Percentiles rank a stretch among this genome's conserved stretches.
Conservation (phyloP, 2,888 invertebrate genomes). For the Beris chalybata region DNA sequence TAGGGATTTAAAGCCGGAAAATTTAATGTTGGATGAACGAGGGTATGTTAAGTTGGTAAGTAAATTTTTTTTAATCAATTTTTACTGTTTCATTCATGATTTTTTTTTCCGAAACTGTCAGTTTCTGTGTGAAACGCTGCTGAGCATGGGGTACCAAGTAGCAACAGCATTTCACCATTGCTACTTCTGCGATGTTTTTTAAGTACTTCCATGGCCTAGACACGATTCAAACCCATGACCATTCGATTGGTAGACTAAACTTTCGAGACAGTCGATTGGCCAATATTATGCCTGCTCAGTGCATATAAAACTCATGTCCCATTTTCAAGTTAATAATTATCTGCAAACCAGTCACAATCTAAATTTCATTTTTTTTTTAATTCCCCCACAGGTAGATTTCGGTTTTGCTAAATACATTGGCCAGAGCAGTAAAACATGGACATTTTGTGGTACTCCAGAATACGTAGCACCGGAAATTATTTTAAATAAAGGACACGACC, state of each 20-base stretch:
- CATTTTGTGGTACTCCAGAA: constrained; percentile 96
- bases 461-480: constrained; percentile 91
- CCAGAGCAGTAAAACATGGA: constrained; percentile 84
- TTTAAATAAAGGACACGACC: constrained; percentile 72
- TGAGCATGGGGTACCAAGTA: too few species aligned
- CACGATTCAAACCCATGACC: too few species aligned
- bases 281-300: neutral
- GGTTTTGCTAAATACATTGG: constrained; percentile 90
- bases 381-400: constrained; percentile 78
- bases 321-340: too few species aligned
- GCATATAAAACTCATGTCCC: neutral
- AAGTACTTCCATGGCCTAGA: too few species aligned
- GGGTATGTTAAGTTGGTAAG: constrained; percentile 88
- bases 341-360: neutral
- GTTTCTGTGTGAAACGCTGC: too few species aligned
- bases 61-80: constrained; percentile 24
- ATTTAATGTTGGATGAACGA: constrained; percentile 78
- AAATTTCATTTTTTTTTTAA: neutral
- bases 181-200: too few species aligned
- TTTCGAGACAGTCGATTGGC: too few species aligned
- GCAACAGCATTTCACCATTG: neutral
- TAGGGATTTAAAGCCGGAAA: constrained; percentile 93
- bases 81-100: too few species aligned
- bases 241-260: too few species aligned
- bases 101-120: too few species aligned